Evolutionary conservation across 1,140 invertebrate species (phyloP), one percentile per base, ranked within the genome.

Genomic region (Papilio polytes): DNA sequence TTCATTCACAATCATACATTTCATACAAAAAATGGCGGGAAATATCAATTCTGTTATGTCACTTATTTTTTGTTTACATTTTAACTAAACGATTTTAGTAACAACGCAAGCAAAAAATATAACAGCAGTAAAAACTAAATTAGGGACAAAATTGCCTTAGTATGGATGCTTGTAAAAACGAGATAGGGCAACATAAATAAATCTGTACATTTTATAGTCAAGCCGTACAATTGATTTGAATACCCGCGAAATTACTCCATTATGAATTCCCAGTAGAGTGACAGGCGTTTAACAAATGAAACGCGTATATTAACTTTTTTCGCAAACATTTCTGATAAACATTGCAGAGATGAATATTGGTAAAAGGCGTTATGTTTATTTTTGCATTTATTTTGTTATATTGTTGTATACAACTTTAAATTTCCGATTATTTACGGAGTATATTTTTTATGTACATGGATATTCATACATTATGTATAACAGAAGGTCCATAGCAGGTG

Each of bases 241-340:
- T 70, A 31, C 36, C 63, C 63, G 63, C 63, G 63, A 70, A 70
- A 70, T 70, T 70, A 70, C 63, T 26, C 63, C 63, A 31, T 70
- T 70, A 70, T 70, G 63, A 70, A 70, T 70, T 70, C 63, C 26
- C 63, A 70, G 63, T 70, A 70, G 63, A 70, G 26, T 70, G 63
- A 70, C 63, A 70, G 63, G 63, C 63, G 63, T 36, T 70, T 70
- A 70, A 70, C 26, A 70, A 70, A 70, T 31, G 26, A 6, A 31
- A 70, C 63, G 63, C 63, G 63, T 70, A 70, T 36, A 70, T 70
- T 70, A 70, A 70, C 26, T 31, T 36, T 36, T 70, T 70, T 31
- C 12, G 63, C 26, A 70, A 70, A 70, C 7, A 15, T 26, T 70
- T 31, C 26, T 31, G 26, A 70, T 15, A 36, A 70, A 70, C 63